Evolutionary conservation across 2,888 invertebrate species (phyloP).

Genomic region (Miltochrista miniata): DNA sequence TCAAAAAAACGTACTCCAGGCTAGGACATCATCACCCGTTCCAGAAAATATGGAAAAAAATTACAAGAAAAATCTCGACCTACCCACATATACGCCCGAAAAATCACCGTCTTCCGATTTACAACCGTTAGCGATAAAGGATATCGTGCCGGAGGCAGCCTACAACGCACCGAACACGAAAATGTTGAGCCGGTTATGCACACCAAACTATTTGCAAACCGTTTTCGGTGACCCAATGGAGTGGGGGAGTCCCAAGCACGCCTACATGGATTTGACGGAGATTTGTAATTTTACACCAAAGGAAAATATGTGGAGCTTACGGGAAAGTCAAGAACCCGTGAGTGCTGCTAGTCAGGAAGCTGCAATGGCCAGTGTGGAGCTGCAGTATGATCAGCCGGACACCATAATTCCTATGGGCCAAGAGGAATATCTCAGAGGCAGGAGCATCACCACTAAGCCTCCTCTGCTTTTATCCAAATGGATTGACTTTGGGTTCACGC

Average conservation of each 20-base stretch:
- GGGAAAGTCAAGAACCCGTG: background rate
- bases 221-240: background rate
- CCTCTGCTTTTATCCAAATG: too few species aligned
- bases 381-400: conserved; percentile 1
- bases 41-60: too few species aligned
- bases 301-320: conserved; percentile 8
- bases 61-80: background rate
- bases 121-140: background rate
- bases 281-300: conserved; percentile 1
- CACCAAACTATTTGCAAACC: background rate
- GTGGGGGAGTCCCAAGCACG: background rate
- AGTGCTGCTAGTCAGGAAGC: background rate
- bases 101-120: background rate
- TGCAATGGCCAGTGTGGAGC: background rate
- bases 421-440: too few species aligned
- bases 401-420: too few species aligned
- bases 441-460: too few species aligned
- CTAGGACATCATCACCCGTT: too few species aligned
- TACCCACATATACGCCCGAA: too few species aligned
- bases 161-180: background rate
- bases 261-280: background rate
- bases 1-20: too few species aligned
- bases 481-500: too few species aligned
- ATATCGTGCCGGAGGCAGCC: background rate
- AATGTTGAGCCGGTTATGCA: too few species aligned